Evolutionary conservation across 2,113 vertebrate genomes (phyloP).

Genomic region (Panurus biarmicus): DNA sequence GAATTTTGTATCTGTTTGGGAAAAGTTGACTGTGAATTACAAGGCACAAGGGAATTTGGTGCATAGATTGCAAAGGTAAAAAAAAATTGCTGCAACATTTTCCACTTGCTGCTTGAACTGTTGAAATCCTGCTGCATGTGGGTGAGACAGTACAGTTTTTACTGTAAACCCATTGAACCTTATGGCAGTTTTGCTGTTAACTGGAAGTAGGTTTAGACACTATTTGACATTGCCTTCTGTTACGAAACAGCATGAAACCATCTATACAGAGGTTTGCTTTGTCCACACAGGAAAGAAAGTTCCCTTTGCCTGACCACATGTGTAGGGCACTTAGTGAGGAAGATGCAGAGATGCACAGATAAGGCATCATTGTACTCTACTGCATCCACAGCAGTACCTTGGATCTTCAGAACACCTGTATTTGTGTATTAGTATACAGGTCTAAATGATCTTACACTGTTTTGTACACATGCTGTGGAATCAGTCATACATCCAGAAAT

Average conservation of each 20-base stretch:
- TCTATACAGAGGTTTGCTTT: background rate
- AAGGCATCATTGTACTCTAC: rapidly evolving
- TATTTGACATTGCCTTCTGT: background rate
- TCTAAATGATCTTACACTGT: background rate
- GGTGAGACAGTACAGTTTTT: background rate
- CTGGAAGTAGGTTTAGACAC: constrained; percentile 9
- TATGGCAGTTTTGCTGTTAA: background rate
- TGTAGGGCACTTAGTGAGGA: background rate
- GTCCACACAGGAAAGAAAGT: background rate
- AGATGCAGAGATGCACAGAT: background rate
- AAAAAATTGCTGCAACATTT: background rate
- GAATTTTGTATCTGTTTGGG: background rate
- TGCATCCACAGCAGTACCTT: background rate
- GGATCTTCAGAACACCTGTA: background rate
- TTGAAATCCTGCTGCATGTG: background rate
- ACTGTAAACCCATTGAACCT: background rate
- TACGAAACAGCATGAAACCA: background rate
- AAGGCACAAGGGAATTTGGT: background rate
- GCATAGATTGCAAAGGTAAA: background rate
- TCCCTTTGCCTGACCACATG: background rate
- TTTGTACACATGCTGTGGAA: rapidly evolving
- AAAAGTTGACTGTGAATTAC: background rate
- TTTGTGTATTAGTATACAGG: background rate
- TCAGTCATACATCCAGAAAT: background rate
- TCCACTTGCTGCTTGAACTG: background rate